These are phyloP conservation scores for Cinclus cinclus DNA, from an alignment of 2,113 vertebrate species.

Conservation along the genomic window DNA sequence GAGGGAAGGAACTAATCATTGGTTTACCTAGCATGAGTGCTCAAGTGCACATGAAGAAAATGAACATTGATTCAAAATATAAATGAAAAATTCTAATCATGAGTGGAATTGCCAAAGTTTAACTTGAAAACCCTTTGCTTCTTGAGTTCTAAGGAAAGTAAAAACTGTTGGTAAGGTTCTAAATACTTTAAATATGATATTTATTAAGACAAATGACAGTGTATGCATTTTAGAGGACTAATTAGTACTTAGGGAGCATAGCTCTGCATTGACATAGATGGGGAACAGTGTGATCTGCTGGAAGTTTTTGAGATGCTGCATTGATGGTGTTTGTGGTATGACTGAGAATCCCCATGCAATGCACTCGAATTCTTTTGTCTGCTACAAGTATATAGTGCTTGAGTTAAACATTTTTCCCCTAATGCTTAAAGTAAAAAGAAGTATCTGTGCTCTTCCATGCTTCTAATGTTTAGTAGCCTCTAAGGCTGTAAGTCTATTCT, in stretches of 20 bases:
- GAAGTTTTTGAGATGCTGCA: not conserved
- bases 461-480: not conserved
- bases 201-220: not conserved
- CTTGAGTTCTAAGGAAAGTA: not conserved
- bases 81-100: constrained; percentile 29
- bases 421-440: not conserved
- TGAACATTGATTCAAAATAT: constrained; percentile 47
- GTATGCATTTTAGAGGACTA: not conserved
- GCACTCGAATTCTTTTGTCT: not conserved
- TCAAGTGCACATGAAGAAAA: constrained; percentile 48
- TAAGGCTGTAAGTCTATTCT: not conserved
- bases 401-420: not conserved
- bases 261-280: not conserved
- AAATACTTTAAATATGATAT: not conserved
- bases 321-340: not conserved
- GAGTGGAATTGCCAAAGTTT: not conserved
- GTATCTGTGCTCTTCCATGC: not conserved
- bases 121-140: not conserved
- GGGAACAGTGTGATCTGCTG: not conserved
- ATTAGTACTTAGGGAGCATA: not conserved
- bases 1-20: constrained; percentile 42
- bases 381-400: not conserved
- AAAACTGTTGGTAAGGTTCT: not conserved
- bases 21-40: constrained; percentile 44
- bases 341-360: not conserved